Conservation (phyloP, 2,797 vertebrate genomes). For the Peromyscus eremicus region DNA sequence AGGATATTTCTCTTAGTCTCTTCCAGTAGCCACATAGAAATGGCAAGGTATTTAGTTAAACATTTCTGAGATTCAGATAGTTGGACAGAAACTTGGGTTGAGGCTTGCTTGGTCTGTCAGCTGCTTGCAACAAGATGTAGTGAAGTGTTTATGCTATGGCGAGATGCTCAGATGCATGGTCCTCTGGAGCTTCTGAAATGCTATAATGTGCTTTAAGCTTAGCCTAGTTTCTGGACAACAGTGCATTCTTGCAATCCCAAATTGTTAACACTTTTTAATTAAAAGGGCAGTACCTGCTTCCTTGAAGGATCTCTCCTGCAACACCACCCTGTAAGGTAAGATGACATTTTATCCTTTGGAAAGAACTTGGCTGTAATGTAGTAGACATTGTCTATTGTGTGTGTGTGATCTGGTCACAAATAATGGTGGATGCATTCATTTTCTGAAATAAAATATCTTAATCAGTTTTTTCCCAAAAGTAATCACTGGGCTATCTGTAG, state of each 20-base stretch:
- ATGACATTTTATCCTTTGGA: slow-evolving; percentile 40
- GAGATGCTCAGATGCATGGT: background rate
- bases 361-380: slow-evolving; percentile 72
- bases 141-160: background rate
- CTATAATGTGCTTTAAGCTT: background rate
- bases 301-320: background rate
- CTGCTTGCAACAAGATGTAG: background rate
- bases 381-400: slow-evolving; percentile 64
- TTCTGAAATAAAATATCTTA: slow-evolving; percentile 79
- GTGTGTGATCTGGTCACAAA: slow-evolving; percentile 71
- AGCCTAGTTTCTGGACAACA: background rate
- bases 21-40: background rate
- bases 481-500: slow-evolving; percentile 64
- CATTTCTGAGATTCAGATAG: background rate
- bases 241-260: slow-evolving; percentile 5
- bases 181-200: background rate
- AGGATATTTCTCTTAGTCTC: background rate
- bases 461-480: slow-evolving; percentile 70
- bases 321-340: background rate
- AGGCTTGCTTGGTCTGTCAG: background rate
- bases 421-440: slow-evolving; percentile 66
- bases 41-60: background rate
- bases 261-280: background rate
- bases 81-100: background rate
- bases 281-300: slow-evolving; percentile 32